Evolutionary conservation across 2,113 vertebrate genomes (phyloP).

Genomic region (Alethe diademata): DNA sequence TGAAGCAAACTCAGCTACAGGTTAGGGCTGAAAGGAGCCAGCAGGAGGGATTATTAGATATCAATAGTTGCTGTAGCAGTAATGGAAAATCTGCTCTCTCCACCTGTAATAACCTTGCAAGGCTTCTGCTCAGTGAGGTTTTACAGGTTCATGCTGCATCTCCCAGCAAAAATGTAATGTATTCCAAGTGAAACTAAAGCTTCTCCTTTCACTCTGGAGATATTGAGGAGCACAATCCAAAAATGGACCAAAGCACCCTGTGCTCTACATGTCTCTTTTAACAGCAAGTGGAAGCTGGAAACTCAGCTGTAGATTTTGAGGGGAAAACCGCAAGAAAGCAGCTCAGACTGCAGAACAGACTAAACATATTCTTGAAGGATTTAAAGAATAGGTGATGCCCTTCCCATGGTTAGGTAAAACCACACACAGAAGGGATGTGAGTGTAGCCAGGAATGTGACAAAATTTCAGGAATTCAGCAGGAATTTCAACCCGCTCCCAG

Average conservation of each 20-base stretch:
- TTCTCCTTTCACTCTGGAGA: background rate
- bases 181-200: background rate
- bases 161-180: background rate
- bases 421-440: background rate
- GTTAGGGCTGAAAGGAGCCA: background rate
- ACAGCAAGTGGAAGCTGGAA: background rate
- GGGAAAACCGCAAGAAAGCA: background rate
- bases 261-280: background rate
- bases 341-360: background rate
- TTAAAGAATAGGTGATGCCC: background rate
- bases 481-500: background rate
- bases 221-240: background rate
- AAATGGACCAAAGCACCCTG: background rate
- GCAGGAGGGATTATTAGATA: background rate
- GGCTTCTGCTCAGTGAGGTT: background rate
- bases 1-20: background rate
- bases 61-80: background rate
- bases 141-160: background rate
- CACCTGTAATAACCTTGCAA: background rate
- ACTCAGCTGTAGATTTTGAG: background rate
- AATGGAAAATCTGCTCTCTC: background rate
- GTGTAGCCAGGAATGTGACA: background rate
- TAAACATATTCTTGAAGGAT: background rate
- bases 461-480: background rate
- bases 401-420: background rate